Base-by-base conservation (phyloP, 1,140 invertebrate genomes). In the Archivesica marissinica region DNA sequence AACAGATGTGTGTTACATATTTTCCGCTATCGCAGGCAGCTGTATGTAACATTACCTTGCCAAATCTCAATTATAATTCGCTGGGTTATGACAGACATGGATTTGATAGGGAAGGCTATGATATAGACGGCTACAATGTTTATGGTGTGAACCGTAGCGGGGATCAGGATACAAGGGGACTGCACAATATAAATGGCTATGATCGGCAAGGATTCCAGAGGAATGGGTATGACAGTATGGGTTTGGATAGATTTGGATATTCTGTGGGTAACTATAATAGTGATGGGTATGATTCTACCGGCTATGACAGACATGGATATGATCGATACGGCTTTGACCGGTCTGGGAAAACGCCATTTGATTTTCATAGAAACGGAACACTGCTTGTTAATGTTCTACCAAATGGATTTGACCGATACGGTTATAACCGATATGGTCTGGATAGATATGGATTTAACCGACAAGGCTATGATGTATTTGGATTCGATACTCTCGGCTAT, bases 1-100 rank as follows among this genome's bases (percentile, higher is more conserved):
- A 86, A 38, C 90, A 92, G 81, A 72, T 92, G 85, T 92, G 91
- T 85, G 88, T 92, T 13, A 87, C 88, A 25, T 92, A 91, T 68
- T 56, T 89, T 20, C 84, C 89, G 59, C 47, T 92, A 4, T 87
- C 88, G 17, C 74, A 90, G 44, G 91, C 88, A 2, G 86, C 77
- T 11, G 83, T 81, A 17, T 92, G 91, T 82, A 90, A 90, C 77
- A 75, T 59, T 6, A 85, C 89, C 15, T 41, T 70, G n/a, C 81
- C 88, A 20, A 84, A 75, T 68, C 88, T 79, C 59, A 84, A 86
- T 20, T 89, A 89, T 77, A 84, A 88, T 80, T 30, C 54, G 0
- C 20, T 88, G 6, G 89, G 91, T 9, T 92, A 83, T 85, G 88
- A 91, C 59, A 70, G 88, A 33, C 88, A 91, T 79, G 91, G 91